Evolutionary conservation across 2,888 invertebrate species (phyloP), one percentile per base, ranked within the genome.

Genomic region (Agelastica alni): DNA sequence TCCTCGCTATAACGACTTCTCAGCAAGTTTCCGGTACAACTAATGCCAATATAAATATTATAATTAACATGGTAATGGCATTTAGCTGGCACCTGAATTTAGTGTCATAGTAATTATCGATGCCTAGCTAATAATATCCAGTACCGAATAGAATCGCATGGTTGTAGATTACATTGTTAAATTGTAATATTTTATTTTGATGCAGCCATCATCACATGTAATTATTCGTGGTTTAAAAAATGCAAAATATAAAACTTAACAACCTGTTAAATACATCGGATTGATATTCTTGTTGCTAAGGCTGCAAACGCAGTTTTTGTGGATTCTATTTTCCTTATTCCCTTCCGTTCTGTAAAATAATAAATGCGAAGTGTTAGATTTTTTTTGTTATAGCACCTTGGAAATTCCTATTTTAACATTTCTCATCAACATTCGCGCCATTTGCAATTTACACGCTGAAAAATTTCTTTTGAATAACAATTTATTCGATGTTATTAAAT

Each of bases 1-100:
- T 37, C 31, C 39, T 34, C 32, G 37, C 12, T 13, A 12, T 39
- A 10, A 12, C 6, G 34, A 22, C 14, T 30, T 7, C 16, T 28
- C 16, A 26, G 17, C 12, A 10, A 46, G 31, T 16, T 51, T 56
- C 56, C 56, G 56, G 52, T 52, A 56, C 43, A 43, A 48, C 18
- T 52, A 32, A 49, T 48, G 44, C 37, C 34, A 31, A 48, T 39
- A 48, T 49, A 56, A 56, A 48, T 53, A 44, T 48, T 30, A 28
- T 44, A 42, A 56, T 56, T 56, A 48, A 13, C 16, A 30, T 18
- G 22, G 14, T 56, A 48, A 52, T 52, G 32, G 37, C 20, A 13
- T 49, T 46, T 46, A 22, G 30, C 26, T 45, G 10, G 10, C 44
- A 44, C 32, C 20, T 12, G 34, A 34, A 46, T 36, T 22, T 26